These are phyloP conservation scores for Diarsia brunnea DNA, from an alignment of 2,888 invertebrate genomes.

Conservation along the genomic window DNA sequence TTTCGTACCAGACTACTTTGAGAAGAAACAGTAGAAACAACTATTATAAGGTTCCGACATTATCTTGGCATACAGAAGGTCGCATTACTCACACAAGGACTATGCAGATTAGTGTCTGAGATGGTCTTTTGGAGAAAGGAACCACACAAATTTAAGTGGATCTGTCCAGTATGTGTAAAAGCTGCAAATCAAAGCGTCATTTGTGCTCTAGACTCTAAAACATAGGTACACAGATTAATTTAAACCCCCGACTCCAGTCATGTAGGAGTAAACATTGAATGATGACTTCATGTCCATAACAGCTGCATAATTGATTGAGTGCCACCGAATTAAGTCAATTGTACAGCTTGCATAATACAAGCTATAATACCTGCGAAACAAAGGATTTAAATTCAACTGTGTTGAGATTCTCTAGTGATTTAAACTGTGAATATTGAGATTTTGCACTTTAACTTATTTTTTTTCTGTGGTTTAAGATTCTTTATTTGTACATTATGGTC, in stretches of 20 bases:
- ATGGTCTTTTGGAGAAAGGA: too few species aligned
- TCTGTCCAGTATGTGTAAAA: neutral
- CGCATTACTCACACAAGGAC: too few species aligned
- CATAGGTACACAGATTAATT: constrained; percentile 18
- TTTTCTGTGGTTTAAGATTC: too few species aligned
- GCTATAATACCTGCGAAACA: constrained; percentile 50
- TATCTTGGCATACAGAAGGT: too few species aligned
- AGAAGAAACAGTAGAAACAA: too few species aligned
- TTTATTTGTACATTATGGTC: too few species aligned
- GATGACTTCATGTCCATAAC: constrained; percentile 48
- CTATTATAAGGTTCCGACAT: too few species aligned
- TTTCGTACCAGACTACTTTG: too few species aligned
- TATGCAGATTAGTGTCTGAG: too few species aligned
- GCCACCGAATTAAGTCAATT: constrained; percentile 58
- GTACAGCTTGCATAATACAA: constrained; percentile 50
- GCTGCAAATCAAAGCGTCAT: neutral
- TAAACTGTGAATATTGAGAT: neutral
- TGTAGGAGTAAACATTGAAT: constrained; percentile 51
- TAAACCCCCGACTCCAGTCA: constrained; percentile 21
- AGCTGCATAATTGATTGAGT: constrained; percentile 65
- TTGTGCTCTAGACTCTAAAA: neutral
- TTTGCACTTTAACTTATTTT: neutral
- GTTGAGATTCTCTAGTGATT: neutral
- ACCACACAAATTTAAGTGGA: too few species aligned
- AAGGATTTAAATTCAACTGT: constrained; percentile 37